Evolutionary conservation across 2,113 vertebrate species (phyloP), one percentile per base, ranked within the genome.

Genomic region (Sylvia atricapilla): DNA sequence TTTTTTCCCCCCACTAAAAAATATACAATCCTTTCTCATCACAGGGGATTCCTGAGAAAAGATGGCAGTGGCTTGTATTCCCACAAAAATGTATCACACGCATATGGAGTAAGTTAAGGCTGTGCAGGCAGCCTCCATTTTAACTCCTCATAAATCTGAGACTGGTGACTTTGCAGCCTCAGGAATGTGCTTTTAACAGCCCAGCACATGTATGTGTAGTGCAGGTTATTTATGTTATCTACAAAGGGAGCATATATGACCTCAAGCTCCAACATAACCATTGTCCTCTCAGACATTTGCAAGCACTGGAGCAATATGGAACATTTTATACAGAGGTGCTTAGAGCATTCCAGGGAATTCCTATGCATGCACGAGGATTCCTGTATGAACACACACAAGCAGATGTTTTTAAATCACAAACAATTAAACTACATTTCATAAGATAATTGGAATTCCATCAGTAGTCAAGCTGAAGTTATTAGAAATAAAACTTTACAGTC

Each of bases 181-280:
- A n/a, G 35, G 44, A 89, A 69, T 18, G 33, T 47, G 41, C 59
- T 67, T 94, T 86, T 35, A 80, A 30, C 24, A 62, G 21, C 6
- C 3, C 0, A 10, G 27, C 19, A n/a, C 3, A 2, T 4, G 3
- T 3, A 9, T 5, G 8, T 15, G 27, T 8, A 25, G 37, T 12
- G 14, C 15, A 55, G 15, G 4, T 62, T 35, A 43, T 62, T 82
- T 67, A 33, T 12, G 6, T 44, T 49, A 39, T 9, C 73, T 22
- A 0, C 11, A 20, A 8, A 70, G 17, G 23, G 37, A 53, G 10
- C 9, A 46, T 4, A 1, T 1, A 33, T 11, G 35, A 80, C 18
- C 44, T 46, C 68, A 33, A 19, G 27, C 11, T 60, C 8, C 64
- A 64, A 2, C 13, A 68, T 3, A 80, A 39, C 11, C 47, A 37